Evolutionary conservation across 1,140 invertebrate genomes (phyloP).

Genomic region (Brachionus plicatilis): DNA sequence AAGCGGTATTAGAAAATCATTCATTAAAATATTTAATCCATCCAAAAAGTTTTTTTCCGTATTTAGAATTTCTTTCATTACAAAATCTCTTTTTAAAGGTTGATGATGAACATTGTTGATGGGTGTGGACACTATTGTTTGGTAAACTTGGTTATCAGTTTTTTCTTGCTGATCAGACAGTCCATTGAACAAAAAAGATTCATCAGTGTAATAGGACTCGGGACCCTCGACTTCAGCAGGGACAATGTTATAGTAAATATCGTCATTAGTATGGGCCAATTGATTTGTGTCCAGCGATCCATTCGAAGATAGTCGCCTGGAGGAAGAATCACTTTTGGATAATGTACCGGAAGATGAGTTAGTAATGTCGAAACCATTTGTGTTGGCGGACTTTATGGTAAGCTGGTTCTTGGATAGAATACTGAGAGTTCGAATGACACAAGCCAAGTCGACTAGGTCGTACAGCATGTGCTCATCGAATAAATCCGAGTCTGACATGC

Average conservation of each 20-base stretch:
- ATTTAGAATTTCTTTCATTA: slow-evolving; percentile 32
- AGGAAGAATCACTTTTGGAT: background rate
- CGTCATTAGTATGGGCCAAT: background rate
- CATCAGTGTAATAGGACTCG: slow-evolving; percentile 33
- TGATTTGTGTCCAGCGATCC: background rate
- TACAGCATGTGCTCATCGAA: slow-evolving; percentile 39
- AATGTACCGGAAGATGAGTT: background rate
- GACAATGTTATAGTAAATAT: slow-evolving; percentile 30
- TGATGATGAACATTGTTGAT: background rate
- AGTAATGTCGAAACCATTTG: background rate
- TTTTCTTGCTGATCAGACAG: slow-evolving; percentile 20
- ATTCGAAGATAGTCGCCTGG: background rate
- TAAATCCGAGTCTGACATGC: background rate
- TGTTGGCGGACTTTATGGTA: background rate
- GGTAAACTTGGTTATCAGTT: slow-evolving; percentile 20
- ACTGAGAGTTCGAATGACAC: slow-evolving; percentile 19
- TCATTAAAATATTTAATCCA: slow-evolving; percentile 17
- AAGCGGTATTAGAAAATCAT: slow-evolving; percentile 27
- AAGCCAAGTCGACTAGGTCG: slow-evolving; percentile 3
- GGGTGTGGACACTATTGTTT: background rate
- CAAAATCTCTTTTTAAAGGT: slow-evolving; percentile 38
- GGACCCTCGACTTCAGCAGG: slow-evolving; percentile 10
- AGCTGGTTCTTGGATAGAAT: background rate
- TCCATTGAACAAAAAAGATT: slow-evolving; percentile 26
- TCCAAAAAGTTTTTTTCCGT: slow-evolving; percentile 38